These are phyloP conservation scores for Argyra leucocephala DNA, from an alignment of 2,888 invertebrate genomes.

Conservation along the genomic window DNA sequence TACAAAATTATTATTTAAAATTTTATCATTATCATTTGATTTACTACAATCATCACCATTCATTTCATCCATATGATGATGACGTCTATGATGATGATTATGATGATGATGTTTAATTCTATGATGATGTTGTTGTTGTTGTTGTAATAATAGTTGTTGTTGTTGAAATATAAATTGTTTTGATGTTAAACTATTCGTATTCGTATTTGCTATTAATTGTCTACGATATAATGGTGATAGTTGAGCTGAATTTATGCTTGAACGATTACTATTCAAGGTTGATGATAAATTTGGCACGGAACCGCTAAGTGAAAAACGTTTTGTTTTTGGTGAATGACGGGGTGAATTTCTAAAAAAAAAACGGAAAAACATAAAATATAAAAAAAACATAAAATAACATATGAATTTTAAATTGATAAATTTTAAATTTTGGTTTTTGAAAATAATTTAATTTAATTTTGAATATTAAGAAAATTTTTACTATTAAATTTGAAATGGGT, in stretches of 20 bases:
- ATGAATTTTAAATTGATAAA: too few relatives aligned
- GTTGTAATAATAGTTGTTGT: slow-evolving; percentile 27
- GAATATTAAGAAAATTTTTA: too few relatives aligned
- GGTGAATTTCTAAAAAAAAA: slow-evolving; percentile 33
- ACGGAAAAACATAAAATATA: too few relatives aligned
- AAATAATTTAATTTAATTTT: too few relatives aligned
- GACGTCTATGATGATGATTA: slow-evolving; percentile 23
- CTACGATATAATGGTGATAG: slow-evolving; percentile 35
- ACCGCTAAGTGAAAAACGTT: slow-evolving; percentile 46
- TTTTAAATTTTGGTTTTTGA: too few relatives aligned
- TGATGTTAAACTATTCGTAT: background rate
- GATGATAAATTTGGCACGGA: slow-evolving; percentile 50
- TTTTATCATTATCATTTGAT: background rate
- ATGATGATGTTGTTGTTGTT: slow-evolving; percentile 38
- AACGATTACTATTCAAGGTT: slow-evolving; percentile 22
- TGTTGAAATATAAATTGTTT: slow-evolving; percentile 37
- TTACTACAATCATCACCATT: slow-evolving; percentile 19
- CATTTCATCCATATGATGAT: slow-evolving; percentile 29
- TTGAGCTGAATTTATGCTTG: slow-evolving; percentile 16
- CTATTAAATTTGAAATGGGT: too few relatives aligned
- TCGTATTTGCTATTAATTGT: slow-evolving; percentile 23
- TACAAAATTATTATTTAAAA: too few relatives aligned
- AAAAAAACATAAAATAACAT: slow-evolving; percentile 10
- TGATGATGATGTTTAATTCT: slow-evolving; percentile 24
- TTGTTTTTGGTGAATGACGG: slow-evolving; percentile 37